Base-by-base conservation (phyloP, 2,113 vertebrate genomes). In the human region DNA sequence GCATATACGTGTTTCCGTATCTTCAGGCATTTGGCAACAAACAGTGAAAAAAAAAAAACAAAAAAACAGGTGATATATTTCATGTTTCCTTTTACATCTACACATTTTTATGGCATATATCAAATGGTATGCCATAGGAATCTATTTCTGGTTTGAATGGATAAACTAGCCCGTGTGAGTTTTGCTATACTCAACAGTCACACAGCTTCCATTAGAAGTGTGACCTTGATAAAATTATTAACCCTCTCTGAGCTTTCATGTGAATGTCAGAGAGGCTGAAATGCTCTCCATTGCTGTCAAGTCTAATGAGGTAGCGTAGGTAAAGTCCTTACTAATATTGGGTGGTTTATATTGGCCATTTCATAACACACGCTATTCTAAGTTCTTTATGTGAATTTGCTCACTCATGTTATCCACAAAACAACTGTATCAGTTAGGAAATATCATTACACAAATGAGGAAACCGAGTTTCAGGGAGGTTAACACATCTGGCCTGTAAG, bases 1-100 rank as follows among this genome's bases (percentile, higher is more conserved):
- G n/a, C 30, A 94, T 76, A 52, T 23, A 61, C 66, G 45, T 50
- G 11, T 94, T 68, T 87, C 25, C 35, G 6, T 94, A 43, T 75
- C 20, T 83, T 90, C 22, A 55, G n/a, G 12, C 45, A 75, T 78
- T 83, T 97, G 61, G 11, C 13, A 68, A 17, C 78, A 87, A 64
- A 81, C 30, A 95, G 43, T 27, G 66, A 83, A 94, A 91, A 94
- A 76, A 32, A 80, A 94, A 80, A 94, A 91, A 94, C 72, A 32
- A 80, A 94, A 89, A 48, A 50, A 7, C 30, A 70, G 40, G 20
- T 93, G 80, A 90, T 55, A 52, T 1, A 88, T 43, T 90, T 35
- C 6, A 66, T 72, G n/a, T 95, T 91, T 72, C 35, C 30, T 50
- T 86, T 94, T 79, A 35, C 6, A 87, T 84, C 61, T 45, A 84